Base-by-base conservation (phyloP, 2,888 invertebrate genomes). In the Andrena chrysosceles region DNA sequence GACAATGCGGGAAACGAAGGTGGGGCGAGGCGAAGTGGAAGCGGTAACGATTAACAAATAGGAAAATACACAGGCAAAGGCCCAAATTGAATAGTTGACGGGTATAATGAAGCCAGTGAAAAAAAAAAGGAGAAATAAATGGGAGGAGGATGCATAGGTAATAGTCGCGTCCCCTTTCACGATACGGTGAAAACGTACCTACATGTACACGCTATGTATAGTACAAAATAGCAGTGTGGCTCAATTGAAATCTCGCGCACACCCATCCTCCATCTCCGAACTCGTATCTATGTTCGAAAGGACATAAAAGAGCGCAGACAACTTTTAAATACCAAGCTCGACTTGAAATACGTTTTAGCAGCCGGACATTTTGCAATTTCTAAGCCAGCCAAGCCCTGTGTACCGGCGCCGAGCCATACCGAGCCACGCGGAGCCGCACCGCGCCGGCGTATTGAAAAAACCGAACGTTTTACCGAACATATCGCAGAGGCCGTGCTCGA, bases 211-310 rank as follows among this genome's bases (percentile, higher is more conserved):
- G 10, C 10, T 35, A 35, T 2, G 35, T 10, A 35, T 35, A 35
- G 10, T 42, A 42, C 10, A 42, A 42, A 35, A 16, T 7, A 52
- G 8, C 10, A 2, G 20, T 8, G n/a, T 90, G 90, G 90, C 90
- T 90, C 90, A 90, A 90, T 87, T 87, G 85, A 77, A 77, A 81
- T 84, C 85, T 85, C 84, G 71, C 79, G 83, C 13, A 2, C 48
- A 56, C 2, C 56, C 56, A 54, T 69, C 64, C 48, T 10, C 13
- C 1, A 4, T n/a, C 10, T n/a, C 35, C 35, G 33, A 56, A 33
- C n/a, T 23, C 56, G 35, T 35, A 26, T 26, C 26, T 35, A 33
- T 8, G 54, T 20, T 31, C 67, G 13, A 66, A 31, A 35, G 16
- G 2, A n/a, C 49, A 8, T 75, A 68, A 63, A 75, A 64, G 78